Base-by-base conservation (phyloP, 2,888 invertebrate species). In the Germaria angustata region DNA sequence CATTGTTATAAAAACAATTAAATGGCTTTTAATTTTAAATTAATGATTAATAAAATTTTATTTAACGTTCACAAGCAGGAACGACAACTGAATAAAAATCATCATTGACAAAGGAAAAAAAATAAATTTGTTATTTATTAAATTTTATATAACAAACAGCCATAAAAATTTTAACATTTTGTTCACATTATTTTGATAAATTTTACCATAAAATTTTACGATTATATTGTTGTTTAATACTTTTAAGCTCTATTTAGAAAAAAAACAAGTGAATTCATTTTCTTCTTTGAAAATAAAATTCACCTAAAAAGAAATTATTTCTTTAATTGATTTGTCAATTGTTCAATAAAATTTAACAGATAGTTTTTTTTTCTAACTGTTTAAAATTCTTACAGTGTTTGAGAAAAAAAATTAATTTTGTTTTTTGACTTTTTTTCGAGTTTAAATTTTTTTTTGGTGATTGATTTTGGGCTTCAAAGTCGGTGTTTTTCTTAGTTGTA, bases 1-100 rank as follows among this genome's bases (percentile, higher is more conserved):
- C 71, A 71, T 79, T 76, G 79, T 82, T 82, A 51, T 65, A 79
- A 79, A 82, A 82, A 71, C 79, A 82, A 76, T 79, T 82, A 82
- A 79, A 76, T 78, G 73, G 2, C 69, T 78, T 79, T 82, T 82
- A 79, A 82, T 79, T 79, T 82, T 66, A 71, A 75, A 65, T 79
- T 71, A 79, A 79, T 66, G 79, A 61, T 44, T 75, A 75, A 79
- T 79, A 73, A 78, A 78, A 69, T 44, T 81, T 63, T 81, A 75
- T 78, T 69, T 53, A 73, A 63, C 72, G 72, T 68, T 81, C 68
- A 39, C 66, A 66, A 24, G 28, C 36, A 71, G 24, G 24, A 34
- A 51, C 41, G 44, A 36, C 39, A 17, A 20, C 36, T 22, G 53
- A 17, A 81, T 55, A 61, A 68, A 51, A 61, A 53, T 17, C 2